Percentiles rank a stretch among this genome's conserved stretches.
Evolutionary conservation across 2,888 invertebrate species (phyloP).

Genomic region (Drosophila barbarae): DNA sequence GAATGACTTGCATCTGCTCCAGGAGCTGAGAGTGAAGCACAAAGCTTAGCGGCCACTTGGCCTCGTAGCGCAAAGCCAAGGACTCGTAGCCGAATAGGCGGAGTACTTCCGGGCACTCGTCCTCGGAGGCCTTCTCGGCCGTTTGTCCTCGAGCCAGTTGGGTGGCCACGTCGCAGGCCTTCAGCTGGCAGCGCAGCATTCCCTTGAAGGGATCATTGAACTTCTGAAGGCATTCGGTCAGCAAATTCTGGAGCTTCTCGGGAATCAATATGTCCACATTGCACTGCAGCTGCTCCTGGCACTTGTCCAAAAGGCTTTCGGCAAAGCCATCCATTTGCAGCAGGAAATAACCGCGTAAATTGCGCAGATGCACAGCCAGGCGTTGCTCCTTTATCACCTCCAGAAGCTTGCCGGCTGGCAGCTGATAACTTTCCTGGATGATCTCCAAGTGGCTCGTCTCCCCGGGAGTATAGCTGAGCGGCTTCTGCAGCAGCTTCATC

Average conservation of each 20-base stretch:
- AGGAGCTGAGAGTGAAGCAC: conserved; percentile 43
- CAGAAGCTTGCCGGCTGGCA: conserved; percentile 48
- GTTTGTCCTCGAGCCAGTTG: conserved; percentile 31
- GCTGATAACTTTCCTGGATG: conserved; percentile 49
- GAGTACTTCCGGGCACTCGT: conserved; percentile 4
- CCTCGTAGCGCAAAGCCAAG: conserved; percentile 43
- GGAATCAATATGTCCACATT: conserved; percentile 35
- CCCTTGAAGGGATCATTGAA: conserved; percentile 44
- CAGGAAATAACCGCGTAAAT: conserved; percentile 49
- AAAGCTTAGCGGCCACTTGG: conserved; percentile 57
- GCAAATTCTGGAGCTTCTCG: conserved; percentile 34
- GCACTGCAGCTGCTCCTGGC: conserved; percentile 20
- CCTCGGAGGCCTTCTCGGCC: not conserved
- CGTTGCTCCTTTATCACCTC: conserved; percentile 36
- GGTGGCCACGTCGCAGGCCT: conserved; percentile 36
- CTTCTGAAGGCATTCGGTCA: conserved; percentile 28
- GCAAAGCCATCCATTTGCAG: conserved; percentile 38
- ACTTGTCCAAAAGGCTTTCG: conserved; percentile 26
- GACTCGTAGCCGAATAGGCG: conserved; percentile 48
- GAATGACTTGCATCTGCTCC: conserved; percentile 53
- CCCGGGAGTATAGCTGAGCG: conserved; percentile 38
- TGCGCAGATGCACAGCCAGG: conserved; percentile 42
- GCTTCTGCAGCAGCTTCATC: conserved; percentile 46
- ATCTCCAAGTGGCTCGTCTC: conserved; percentile 26
- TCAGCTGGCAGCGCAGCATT: conserved; percentile 44